Conservation (phyloP, 2,113 vertebrate genomes). For the Pelobates fuscus region DNA sequence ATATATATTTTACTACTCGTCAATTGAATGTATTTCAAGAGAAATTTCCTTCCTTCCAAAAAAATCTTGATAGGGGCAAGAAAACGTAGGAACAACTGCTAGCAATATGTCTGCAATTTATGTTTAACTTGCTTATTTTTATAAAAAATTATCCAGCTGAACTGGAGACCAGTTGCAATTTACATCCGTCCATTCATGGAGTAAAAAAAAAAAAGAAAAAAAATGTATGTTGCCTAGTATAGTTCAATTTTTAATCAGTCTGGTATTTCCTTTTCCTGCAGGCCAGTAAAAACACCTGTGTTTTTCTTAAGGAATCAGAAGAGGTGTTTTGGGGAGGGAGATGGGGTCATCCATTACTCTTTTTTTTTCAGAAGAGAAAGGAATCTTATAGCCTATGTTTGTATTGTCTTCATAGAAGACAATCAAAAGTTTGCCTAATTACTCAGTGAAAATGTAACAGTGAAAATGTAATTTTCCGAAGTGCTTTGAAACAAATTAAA, state of each 20-base stretch:
- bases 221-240: slow-evolving; percentile 38
- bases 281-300: slow-evolving; percentile 61
- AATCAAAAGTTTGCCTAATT: neutral
- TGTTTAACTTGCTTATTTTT: slow-evolving; percentile 37
- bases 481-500: too few relatives aligned
- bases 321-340: slow-evolving; percentile 42
- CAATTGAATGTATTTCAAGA: too few relatives aligned
- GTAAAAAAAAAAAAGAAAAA: neutral
- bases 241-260: slow-evolving; percentile 60
- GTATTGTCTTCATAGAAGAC: slow-evolving; percentile 26
- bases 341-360: neutral
- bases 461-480: neutral
- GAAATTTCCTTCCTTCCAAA: too few relatives aligned
- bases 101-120: too few relatives aligned
- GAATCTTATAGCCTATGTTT: slow-evolving; percentile 43
- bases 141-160: slow-evolving; percentile 24
- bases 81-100: too few relatives aligned
- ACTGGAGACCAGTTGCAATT: neutral
- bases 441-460: slow-evolving; percentile 10
- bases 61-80: too few relatives aligned
- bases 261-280: slow-evolving; percentile 64
- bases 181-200: neutral
- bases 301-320: slow-evolving; percentile 54
- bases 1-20: too few relatives aligned
- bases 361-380: slow-evolving; percentile 28